Evolutionary conservation across 2,888 invertebrate species (phyloP), one percentile per base, ranked within the genome.

Genomic region (Lasioglossum calceatum): DNA sequence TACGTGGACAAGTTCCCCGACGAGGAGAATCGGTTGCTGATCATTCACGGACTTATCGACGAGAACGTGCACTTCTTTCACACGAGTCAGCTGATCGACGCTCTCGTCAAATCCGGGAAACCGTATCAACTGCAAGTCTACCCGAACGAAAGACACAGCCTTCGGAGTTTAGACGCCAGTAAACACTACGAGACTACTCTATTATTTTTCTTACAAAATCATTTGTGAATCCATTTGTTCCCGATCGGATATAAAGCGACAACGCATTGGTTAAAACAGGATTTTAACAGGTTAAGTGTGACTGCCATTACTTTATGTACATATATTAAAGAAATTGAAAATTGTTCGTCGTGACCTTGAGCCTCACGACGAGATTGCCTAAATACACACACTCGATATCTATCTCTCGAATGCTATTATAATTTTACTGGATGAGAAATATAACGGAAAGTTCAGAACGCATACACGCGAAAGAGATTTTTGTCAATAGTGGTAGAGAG

Each of bases 21-120:
- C 94, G 98, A 99, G 94, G 98, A 98, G 94, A 98, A 98, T 93
- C 97, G 99, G 58, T 96, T 99, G 89, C 96, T 99, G 32, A 98
- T 99, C 64, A 98, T 99, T 91, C 99, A 99, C 95, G 99, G 99
- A 2, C 96, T 99, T 87, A 99, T 99, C 82, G 99, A 99, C 95
- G 99, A 99, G 95, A 99, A 99, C 95, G 99, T 99, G 0, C 99
- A 99, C 95, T 99, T 99, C 95, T 97, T 98, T 91, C 99, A 99
- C 95, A 99, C 99, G 23, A 98, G 98, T 92, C 97, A 98, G 91
- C 96, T 99, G 86, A 97, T 99, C 42, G 98, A 98, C 88, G 98
- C 98, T 82, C 96, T 99, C 86, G 97, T 99, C 81, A 97, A 98
- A 91, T 97, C 98, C n/a, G 99, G 99, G 87, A 99, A 99, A 95